phyloP scores from a whole-genome alignment of 2,797 vertebrate species.

The Rhinella marina region DNA sequence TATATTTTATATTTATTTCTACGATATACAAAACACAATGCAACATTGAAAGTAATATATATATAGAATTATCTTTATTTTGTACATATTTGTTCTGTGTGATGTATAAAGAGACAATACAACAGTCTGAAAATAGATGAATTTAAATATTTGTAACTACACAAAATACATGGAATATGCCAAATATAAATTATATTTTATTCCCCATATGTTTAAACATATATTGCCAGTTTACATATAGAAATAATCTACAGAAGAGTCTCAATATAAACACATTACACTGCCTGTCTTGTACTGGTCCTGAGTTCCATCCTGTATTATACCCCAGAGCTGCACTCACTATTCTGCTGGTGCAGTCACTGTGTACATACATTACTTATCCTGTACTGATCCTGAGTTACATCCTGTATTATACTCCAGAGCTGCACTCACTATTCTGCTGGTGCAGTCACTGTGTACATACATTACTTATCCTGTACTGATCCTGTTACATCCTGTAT shows the following conservation, averaged over 20 bases:
- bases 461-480: too few relatives aligned
- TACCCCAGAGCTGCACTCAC: not conserved
- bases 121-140: constrained; percentile 36
- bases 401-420: not conserved
- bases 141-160: constrained; percentile 22
- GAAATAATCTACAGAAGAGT: not conserved
- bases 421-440: too few relatives aligned
- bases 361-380: not conserved
- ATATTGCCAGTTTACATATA: not conserved
- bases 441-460: too few relatives aligned
- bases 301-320: not conserved
- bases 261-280: not conserved
- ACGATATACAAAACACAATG: not conserved
- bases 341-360: not conserved
- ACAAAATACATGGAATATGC: constrained; percentile 24
- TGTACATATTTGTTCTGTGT: not conserved
- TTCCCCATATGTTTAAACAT: not conserved
- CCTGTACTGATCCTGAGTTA: too few relatives aligned
- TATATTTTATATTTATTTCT: not conserved
- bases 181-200: constrained; percentile 12
- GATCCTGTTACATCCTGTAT: too few relatives aligned
- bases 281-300: too few relatives aligned
- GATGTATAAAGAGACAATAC: not conserved
- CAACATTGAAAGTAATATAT: not conserved
- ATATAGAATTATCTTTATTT: constrained; percentile 10